Conservation (phyloP, 2,113 vertebrate genomes). For the Tamias sibiricus region DNA sequence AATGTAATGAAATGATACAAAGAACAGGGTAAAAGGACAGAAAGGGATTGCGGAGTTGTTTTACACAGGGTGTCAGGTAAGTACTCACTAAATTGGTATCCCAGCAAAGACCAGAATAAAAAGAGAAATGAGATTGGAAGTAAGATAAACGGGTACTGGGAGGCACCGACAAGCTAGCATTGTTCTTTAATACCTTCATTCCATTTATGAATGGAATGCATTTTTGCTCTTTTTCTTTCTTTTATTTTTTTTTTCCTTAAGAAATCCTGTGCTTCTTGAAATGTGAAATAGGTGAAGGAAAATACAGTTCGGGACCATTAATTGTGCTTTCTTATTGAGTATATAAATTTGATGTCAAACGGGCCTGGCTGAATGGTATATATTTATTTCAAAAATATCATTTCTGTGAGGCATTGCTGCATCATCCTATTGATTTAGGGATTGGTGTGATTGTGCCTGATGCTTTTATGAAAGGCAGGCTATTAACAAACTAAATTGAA, state of each 20-base stretch:
- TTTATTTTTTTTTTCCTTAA: constrained; percentile 62
- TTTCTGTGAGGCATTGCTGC: constrained; percentile 86
- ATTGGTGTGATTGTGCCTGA: constrained; percentile 89
- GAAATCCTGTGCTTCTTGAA: constrained; percentile 81
- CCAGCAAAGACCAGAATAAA: constrained; percentile 20
- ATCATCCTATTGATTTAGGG: constrained; percentile 90
- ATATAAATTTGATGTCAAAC: constrained; percentile 89
- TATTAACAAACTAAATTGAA: constrained; percentile 92
- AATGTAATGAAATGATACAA: background rate
- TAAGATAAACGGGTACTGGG: constrained; percentile 46
- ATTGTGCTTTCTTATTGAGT: constrained; percentile 89
- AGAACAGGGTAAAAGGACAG: background rate
- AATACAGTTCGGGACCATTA: constrained; percentile 87
- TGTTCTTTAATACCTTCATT: constrained; percentile 79
- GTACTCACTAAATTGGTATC: background rate
- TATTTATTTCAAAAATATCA: constrained; percentile 90
- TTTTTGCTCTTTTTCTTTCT: constrained; percentile 71
- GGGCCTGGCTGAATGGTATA: constrained; percentile 84
- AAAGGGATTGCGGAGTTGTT: background rate
- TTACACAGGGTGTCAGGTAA: background rate
- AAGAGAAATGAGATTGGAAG: constrained; percentile 45
- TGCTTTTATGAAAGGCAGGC: constrained; percentile 89
- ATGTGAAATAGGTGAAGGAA: constrained; percentile 86
- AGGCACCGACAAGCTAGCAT: constrained; percentile 41
- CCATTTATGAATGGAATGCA: constrained; percentile 80